These are phyloP conservation scores for Austrolebias charrua DNA, from an alignment of 2,797 vertebrate genomes.

Conservation along the genomic window DNA sequence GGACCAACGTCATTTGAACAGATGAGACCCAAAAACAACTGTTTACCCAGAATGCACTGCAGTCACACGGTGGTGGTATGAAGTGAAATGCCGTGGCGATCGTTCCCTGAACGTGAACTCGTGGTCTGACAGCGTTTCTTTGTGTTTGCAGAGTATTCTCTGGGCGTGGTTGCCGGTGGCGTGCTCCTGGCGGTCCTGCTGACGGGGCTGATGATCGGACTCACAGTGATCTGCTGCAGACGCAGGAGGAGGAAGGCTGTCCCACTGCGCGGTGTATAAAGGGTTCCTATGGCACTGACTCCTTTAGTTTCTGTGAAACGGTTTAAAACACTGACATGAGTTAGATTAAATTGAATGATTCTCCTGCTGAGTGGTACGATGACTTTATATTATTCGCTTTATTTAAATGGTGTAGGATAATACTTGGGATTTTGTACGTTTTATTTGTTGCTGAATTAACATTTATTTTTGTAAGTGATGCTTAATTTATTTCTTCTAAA, in stretches of 20 bases:
- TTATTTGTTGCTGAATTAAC: conserved; percentile 35
- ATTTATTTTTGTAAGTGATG: conserved; percentile 51
- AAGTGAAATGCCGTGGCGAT: no score
- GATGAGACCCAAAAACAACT: no score
- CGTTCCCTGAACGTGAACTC: no score
- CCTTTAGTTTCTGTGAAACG: conserved; percentile 88
- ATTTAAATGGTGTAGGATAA: no score
- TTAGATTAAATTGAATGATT: no score
- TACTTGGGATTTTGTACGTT: conserved; percentile 21
- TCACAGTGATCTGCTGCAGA: conserved; percentile 78
- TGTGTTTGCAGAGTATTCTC: conserved; percentile 76
- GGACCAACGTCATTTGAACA: no score
- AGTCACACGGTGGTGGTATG: no score
- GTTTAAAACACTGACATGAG: not conserved
- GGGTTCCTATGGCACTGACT: not conserved
- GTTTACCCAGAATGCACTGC: no score
- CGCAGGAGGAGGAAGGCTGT: conserved; percentile 70
- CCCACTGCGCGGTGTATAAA: conserved; percentile 53
- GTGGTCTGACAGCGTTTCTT: not conserved
- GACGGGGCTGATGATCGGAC: conserved; percentile 60
- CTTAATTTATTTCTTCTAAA: conserved; percentile 62
- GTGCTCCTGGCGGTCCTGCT: conserved; percentile 68
- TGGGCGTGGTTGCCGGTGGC: conserved; percentile 73
- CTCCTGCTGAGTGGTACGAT: conserved; percentile 44
- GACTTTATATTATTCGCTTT: no score